Conservation (phyloP, 1,140 invertebrate species). For the Cydia splendana region DNA sequence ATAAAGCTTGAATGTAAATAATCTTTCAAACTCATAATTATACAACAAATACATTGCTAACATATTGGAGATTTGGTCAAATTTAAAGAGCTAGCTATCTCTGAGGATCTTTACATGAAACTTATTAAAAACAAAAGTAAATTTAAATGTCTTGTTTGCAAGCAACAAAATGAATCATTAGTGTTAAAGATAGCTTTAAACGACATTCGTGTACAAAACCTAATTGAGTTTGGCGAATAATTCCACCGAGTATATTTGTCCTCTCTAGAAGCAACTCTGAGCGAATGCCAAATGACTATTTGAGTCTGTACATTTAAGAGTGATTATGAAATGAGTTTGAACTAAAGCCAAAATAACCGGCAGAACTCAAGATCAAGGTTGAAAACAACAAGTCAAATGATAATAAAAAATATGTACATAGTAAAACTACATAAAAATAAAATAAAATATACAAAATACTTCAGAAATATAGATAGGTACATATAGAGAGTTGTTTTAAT, state of each 20-base stretch:
- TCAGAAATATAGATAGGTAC: neutral
- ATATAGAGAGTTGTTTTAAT: neutral
- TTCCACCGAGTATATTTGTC: neutral
- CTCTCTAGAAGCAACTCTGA: neutral
- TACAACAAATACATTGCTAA: too few relatives aligned
- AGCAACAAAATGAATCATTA: neutral
- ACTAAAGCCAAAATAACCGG: slow-evolving; percentile 7
- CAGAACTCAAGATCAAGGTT: neutral
- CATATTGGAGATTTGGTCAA: too few relatives aligned
- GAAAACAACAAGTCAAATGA: neutral
- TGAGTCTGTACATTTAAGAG: neutral
- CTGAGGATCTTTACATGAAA: too few relatives aligned
- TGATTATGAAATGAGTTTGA: neutral
- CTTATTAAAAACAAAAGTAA: too few relatives aligned
- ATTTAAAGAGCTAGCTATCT: too few relatives aligned
- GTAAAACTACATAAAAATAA: neutral
- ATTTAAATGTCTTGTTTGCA: neutral
- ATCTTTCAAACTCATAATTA: too few relatives aligned
- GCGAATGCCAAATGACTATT: neutral
- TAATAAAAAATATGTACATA: neutral
- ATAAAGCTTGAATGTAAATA: too few relatives aligned
- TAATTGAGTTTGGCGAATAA: neutral
- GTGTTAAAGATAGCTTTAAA: neutral
- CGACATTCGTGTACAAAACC: neutral
- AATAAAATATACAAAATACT: neutral